Conservation (phyloP, 2,113 vertebrate species). For the Sorex fumeus region DNA sequence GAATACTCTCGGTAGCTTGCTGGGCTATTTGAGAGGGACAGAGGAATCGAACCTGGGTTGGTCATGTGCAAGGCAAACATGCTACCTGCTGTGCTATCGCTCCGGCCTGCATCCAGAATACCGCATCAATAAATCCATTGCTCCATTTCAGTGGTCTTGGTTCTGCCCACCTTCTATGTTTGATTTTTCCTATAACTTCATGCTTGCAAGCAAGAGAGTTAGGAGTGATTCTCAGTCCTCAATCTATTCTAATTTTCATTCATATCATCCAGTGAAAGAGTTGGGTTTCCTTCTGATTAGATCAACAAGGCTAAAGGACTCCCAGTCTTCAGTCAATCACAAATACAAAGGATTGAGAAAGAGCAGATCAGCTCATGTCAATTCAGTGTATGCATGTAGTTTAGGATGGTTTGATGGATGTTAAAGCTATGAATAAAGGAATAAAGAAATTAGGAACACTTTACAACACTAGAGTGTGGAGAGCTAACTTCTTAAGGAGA, state of each 20-base stretch:
- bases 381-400: too few species aligned
- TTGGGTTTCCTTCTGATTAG: not conserved
- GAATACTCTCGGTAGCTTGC: too few species aligned
- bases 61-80: too few species aligned
- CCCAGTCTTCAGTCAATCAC: not conserved
- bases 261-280: not conserved
- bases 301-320: not conserved
- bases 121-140: not conserved
- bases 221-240: not conserved
- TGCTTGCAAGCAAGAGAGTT: too few species aligned
- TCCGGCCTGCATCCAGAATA: too few species aligned
- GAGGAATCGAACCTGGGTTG: too few species aligned
- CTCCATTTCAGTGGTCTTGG: not conserved
- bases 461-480: not conserved
- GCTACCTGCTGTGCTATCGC: too few species aligned
- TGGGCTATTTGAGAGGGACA: too few species aligned
- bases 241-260: not conserved
- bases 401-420: not conserved
- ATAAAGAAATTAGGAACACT: not conserved
- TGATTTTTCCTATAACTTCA: not conserved
- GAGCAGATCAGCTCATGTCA: not conserved
- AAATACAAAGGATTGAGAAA: not conserved
- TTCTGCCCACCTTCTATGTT: not conserved
- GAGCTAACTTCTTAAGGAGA: not conserved
- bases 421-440: not conserved